A percentile compares a stretch with the other conserved stretches of the same genome.
These are phyloP conservation scores for Diabrotica undecimpunctata DNA, from an alignment of 1,140 invertebrate species.

Conservation along the genomic window DNA sequence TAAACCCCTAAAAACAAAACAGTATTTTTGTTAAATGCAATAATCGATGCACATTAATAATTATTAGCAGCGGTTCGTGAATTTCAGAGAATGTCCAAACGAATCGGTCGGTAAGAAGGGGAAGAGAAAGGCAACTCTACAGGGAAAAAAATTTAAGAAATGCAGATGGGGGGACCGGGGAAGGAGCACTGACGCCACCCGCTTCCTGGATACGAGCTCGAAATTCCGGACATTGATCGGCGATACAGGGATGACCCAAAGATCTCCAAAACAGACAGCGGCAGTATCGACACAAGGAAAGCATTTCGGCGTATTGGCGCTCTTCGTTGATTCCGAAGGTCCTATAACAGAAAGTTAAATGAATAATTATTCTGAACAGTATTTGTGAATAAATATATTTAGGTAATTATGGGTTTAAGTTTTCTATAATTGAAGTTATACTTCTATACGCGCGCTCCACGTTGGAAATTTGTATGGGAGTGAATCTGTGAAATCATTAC, in stretches of 20 bases:
- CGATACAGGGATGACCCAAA: slow-evolving; percentile 85
- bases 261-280: slow-evolving; percentile 96
- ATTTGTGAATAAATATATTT: neutral
- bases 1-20: neutral
- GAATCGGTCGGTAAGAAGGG: neutral
- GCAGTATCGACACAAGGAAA: slow-evolving; percentile 92
- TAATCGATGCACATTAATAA: too few species aligned
- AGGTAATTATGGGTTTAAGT: neutral
- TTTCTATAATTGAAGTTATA: too few species aligned
- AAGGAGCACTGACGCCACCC: slow-evolving; percentile 72
- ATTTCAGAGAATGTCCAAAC: neutral
- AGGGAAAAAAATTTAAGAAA: slow-evolving; percentile 90
- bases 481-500: too few species aligned
- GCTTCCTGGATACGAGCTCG: slow-evolving; percentile 73
- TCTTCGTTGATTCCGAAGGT: slow-evolving; percentile 87
- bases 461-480: too few species aligned
- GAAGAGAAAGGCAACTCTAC: slow-evolving; percentile 47
- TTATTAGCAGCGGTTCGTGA: too few species aligned
- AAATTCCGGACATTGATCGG: slow-evolving; percentile 76
- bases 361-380: neutral
- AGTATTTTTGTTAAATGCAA: neutral
- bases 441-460: too few species aligned
- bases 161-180: slow-evolving; percentile 80
- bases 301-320: slow-evolving; percentile 83
- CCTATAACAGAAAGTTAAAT: slow-evolving; percentile 49